A percentile compares a stretch with the other conserved stretches of the same genome.
These are phyloP conservation scores for Enteromius radiatus DNA, from an alignment of 2,797 vertebrate genomes.

Conservation along the genomic window DNA sequence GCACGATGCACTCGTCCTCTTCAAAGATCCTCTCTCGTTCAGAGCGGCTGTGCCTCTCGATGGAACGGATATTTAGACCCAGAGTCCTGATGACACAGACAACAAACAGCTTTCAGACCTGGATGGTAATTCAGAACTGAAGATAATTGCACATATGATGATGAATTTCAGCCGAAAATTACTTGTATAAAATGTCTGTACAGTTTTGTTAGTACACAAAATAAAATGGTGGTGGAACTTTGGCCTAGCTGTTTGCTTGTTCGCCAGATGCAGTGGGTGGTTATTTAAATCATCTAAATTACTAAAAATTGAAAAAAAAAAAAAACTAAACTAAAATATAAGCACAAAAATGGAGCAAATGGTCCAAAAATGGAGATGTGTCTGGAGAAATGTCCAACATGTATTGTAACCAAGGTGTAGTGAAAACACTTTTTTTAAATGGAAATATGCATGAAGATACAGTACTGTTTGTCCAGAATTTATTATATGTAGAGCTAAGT, in stretches of 20 bases:
- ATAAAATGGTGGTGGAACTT: neutral
- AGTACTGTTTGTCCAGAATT: too few relatives aligned
- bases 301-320: neutral
- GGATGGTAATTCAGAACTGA: constrained; percentile 5
- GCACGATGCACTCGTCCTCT: constrained; percentile 91
- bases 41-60: constrained; percentile 90
- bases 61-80: constrained; percentile 88
- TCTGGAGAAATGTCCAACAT: too few relatives aligned
- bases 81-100: constrained; percentile 78
- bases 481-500: too few relatives aligned
- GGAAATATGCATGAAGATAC: too few relatives aligned
- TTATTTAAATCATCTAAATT: neutral
- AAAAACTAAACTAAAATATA: too few relatives aligned
- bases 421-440: too few relatives aligned
- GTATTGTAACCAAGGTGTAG: too few relatives aligned
- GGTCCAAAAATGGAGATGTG: neutral
- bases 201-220: neutral
- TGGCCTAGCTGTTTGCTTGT: neutral
- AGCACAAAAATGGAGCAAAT: too few relatives aligned
- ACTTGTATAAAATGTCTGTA: neutral
- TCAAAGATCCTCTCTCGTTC: constrained; percentile 86
- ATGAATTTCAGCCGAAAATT: neutral
- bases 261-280: neutral
- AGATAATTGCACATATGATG: neutral
- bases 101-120: constrained; percentile 40